Evolutionary conservation across 2,888 invertebrate genomes (phyloP), one percentile per base, ranked within the genome.

Genomic region (Microplitis deprimator): DNA sequence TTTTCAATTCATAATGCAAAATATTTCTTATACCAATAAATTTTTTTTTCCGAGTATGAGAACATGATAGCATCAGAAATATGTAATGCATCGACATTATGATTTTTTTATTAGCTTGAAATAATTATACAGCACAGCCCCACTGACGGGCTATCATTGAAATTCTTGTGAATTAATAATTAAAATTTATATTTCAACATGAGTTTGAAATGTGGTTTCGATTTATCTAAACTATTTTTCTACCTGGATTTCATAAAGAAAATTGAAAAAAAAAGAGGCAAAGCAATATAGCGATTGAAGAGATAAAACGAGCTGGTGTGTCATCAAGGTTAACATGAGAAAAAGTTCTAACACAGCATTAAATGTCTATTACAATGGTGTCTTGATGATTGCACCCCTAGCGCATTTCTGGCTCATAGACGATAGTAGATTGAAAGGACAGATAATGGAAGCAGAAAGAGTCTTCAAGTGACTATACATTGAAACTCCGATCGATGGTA

Each of bases 371-470:
- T 65, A 65, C 65, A 65, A 65, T 65, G 38, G 65, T 65, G 29
- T 65, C 38, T 38, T 65, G 13, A 13, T 65, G 65, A 65, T 65
- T 65, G 29, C 38, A 65, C 65, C 65, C 65, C 8, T 13, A 74
- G 70, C 62, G 65, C 16, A 38, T n/a, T 73, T 17, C 38, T 65
- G 73, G 64, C 20, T 59, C 16, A 39, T 59, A 41, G 64, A 6
- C 67, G 72, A 62, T 20, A 75, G 67, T 17, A 59, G 73, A 73
- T 73, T 71, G 61, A 75, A 39, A 64, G 72, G 68, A 71, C 59
- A 76, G 77, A 77, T 79, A 77, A 77, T 79, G 76, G 73, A 77
- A 75, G 79, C 71, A 75, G 73, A 74, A 76, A 79, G 75, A 77
- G 73, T 68, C 62, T 13, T 60, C 41, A 40, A 7, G 10, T 60